Base-by-base conservation (phyloP, 2,113 vertebrate genomes). In the Crypturellus undulatus region DNA sequence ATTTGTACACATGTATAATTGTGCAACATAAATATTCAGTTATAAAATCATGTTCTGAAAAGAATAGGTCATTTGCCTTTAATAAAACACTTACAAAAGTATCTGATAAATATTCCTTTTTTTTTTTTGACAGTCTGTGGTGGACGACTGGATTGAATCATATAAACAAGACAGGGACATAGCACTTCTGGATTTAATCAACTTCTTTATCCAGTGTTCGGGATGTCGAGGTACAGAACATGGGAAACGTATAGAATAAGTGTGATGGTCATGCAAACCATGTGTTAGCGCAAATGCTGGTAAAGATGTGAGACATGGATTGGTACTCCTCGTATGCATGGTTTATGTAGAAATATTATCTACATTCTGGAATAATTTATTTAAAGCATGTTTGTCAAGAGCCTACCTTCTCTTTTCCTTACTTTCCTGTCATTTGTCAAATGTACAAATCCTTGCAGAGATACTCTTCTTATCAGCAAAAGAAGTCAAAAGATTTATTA, bases 201-300 rank as follows among this genome's bases (percentile, higher is more conserved):
- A 99, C 97, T 99, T 99, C 97, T 99, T 99, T 98, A 99, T 99
- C 97, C 99, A 99, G 97, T 99, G 99, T 97, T 99, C 99, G 70
- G 99, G 99, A 84, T 99, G 99, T 98, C 99, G 99, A 99, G 99
- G 99, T 99, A 98, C 94, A 97, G 84, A 97, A 84, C 14, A 38
- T 93, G 95, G 86, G 84, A n/a, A 96, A 91, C 93, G 88, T 97
- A 26, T 85, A 71, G 89, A 96, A 86, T 96, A 72, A 96, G 49
- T 88, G 78, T 96, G 54, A 70, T 36, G 65, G 62, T 83, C 24
- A 7, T 89, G 20, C 73, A 42, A 70, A 68, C 3, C 3, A 0
- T 82, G 64, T 94, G 4, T 75, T 88, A 59, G 81, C 92, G 69
- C 47, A 63, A 93, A 52, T 95, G 88, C 64, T 92, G 90, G 32